Evolutionary conservation across 2,888 invertebrate species (phyloP), one percentile per base, ranked within the genome.

Genomic region (Agrochola circellaris): DNA sequence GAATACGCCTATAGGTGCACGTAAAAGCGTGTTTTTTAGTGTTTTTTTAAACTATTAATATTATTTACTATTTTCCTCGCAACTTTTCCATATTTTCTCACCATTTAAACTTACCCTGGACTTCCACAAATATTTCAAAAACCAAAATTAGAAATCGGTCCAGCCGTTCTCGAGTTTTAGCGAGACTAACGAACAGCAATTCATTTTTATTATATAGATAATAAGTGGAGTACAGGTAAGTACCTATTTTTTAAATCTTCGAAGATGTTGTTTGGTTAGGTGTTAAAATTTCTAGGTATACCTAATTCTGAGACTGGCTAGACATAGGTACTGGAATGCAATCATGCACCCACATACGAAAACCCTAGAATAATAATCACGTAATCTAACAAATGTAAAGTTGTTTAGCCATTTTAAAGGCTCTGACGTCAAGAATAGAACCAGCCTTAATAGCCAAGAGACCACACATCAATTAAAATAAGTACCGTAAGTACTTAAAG

Each of bases 401-500:
- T 23, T 15, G 48, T 71, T 62, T 38, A 56, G 15, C 23, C 17
- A 60, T 15, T 73, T 66, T 8, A 80, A 38, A 65, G 23, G 23
- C 73, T 26, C 26, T 60, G 20, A 34, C 26, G 30, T 56, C 58
- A 58, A 73, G 26, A 73, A 81, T 65, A 78, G 64, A n/a, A 20
- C n/a, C 30, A 17, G 6, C 26, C 30, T n/a, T 65, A 42, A 79
- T 74, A 68, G 6, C 13, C 23, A 15, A 58, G 34, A 64, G 79
- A 77, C 83, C 79, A 83, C 79, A 78, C 69, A 79, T 67, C 83
- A 58, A 78, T 70, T 73, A 66, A 61, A 69, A 77, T 61, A 65
- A 67, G 65, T 71, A 67, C 66, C 70, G 34, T 48, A 56, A 66
- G 78, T 77, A 73, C 60, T 30, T 56, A 74, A 60, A 73, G 34